Base-by-base conservation (phyloP, 2,888 invertebrate genomes). In the Pseudococcus longispinus region DNA sequence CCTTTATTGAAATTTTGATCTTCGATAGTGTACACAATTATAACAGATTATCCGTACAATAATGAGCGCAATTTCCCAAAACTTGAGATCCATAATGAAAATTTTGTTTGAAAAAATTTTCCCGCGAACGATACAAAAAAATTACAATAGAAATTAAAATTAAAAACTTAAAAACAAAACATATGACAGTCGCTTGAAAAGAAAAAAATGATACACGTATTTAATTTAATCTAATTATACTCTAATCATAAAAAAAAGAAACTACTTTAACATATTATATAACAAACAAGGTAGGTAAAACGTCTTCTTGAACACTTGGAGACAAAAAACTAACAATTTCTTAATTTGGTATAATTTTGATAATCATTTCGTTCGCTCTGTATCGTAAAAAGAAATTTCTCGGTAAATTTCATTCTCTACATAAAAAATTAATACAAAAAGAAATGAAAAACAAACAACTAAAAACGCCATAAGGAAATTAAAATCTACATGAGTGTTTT, bases 31-130 rank as follows among this genome's bases (percentile, higher is more conserved):
- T 74, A 74, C 74, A 74, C 29, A 26, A 65, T 65, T 74, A 74
- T 37, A 74, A 74, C 74, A 74, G n/a, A 37, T 15, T 26, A 37
- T 74, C 32, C 74, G 32, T 74, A 74, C 65, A 65, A 74, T 37
- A 74, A 74, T 74, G 74, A 74, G 74, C 74, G 37, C 37, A 74
- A 18, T 74, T 74, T 74, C 74, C 74, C 74, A 74, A 74, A 74
- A 74, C 74, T 74, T 74, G 74, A 74, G 74, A 74, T 74, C 74
- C 74, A 74, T 74, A 74, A 32, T 74, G 74, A 74, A 74, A 74
- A 74, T 74, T 74, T 65, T 65, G 65, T 65, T 65, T 74, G 32
- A 74, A 74, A 74, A 74, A 74, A 32, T 32, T 74, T 74, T 37
- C n/a, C 70, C 74, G 15, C 74, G 37, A 74, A 74, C 37, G 74